phyloP scores from a whole-genome alignment of 2,797 vertebrate genomes.

The Mus spretus region DNA sequence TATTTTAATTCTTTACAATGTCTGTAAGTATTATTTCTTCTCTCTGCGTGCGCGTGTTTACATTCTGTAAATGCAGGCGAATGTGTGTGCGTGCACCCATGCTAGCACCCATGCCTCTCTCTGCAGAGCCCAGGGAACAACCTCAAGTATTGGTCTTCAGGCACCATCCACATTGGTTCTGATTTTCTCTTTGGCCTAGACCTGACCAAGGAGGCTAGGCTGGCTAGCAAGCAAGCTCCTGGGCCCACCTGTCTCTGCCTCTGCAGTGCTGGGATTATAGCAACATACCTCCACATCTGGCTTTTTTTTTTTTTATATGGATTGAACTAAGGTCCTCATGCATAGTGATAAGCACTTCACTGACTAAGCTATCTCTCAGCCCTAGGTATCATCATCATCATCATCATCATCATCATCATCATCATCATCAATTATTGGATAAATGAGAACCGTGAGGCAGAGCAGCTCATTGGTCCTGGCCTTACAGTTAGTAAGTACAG shows the following conservation, averaged over 20 bases:
- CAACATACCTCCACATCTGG: not conserved
- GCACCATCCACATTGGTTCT: not conserved
- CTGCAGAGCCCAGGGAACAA: not conserved
- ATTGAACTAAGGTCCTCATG: not conserved
- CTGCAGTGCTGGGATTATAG: not conserved
- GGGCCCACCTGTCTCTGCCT: not conserved
- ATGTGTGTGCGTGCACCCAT: no score
- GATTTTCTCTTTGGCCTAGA: no score
- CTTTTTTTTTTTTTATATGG: not conserved
- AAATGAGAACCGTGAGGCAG: not conserved
- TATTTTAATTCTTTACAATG: accelerated
- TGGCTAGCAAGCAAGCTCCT: not conserved
- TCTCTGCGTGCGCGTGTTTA: not conserved
- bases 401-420: not conserved
- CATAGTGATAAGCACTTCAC: not conserved
- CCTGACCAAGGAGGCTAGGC: not conserved
- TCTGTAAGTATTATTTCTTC: not conserved
- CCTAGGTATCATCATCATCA: not conserved
- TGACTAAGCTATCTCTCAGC: no score
- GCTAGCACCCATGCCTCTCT: not conserved
- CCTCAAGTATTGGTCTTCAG: not conserved
- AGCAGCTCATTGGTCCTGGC: not conserved
- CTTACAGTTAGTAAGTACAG: not conserved
- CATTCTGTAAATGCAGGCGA: not conserved
- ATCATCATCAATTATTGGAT: not conserved